These are phyloP conservation scores for Sorex araneus DNA, from an alignment of 2,113 vertebrate species.

Conservation along the genomic window DNA sequence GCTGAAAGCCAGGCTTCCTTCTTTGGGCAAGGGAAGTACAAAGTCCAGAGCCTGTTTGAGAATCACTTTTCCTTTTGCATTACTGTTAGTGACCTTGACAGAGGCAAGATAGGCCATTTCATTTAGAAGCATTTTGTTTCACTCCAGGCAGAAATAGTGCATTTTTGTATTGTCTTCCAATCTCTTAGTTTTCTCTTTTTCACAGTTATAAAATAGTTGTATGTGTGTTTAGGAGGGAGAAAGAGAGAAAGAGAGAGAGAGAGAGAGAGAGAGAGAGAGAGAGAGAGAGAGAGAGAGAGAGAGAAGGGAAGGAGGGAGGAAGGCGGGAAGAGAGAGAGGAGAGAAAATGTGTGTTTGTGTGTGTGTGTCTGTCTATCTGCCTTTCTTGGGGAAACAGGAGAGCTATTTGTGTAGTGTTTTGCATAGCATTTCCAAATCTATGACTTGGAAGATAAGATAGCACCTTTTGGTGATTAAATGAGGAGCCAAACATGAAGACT, in stretches of 20 bases:
- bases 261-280: neutral
- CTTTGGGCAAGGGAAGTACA: neutral
- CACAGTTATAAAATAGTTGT: neutral
- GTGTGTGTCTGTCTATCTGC: too few relatives aligned
- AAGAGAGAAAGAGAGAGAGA: too few relatives aligned
- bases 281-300: neutral
- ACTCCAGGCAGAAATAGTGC: neutral
- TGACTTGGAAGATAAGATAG: neutral
- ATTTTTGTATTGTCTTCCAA: neutral
- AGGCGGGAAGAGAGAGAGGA: neutral
- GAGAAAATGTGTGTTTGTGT: neutral
- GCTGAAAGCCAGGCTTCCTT: slow-evolving; percentile 56
- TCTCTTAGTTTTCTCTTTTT: slow-evolving; percentile 38
- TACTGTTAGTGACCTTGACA: slow-evolving; percentile 37
- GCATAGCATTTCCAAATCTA: neutral
- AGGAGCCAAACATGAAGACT: slow-evolving; percentile 46
- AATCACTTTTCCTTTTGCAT: neutral
- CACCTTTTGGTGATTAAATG: neutral
- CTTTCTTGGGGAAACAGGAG: neutral
- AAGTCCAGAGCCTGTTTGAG: neutral
- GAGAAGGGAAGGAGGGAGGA: too few relatives aligned
- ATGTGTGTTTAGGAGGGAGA: too few relatives aligned
- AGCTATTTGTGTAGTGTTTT: neutral
- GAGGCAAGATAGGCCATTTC: neutral
- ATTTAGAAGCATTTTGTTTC: slow-evolving; percentile 22